Percentiles rank a stretch among this genome's conserved stretches.
Evolutionary conservation across 2,888 invertebrate species (phyloP).

Genomic region (Andricus curvator): DNA sequence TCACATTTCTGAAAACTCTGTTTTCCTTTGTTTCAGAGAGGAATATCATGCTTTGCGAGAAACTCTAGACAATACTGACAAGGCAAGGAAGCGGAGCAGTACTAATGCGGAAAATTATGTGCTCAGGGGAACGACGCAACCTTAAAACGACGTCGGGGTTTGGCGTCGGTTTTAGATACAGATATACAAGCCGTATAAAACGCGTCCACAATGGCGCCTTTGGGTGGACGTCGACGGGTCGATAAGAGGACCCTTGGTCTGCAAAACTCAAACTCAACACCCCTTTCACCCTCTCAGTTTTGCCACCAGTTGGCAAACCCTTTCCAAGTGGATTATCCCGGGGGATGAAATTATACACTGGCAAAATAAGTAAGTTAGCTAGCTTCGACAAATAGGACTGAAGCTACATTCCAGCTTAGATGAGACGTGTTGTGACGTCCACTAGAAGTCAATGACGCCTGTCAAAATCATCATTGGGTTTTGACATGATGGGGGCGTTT

Average conservation of each 20-base stretch:
- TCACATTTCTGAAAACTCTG: background rate
- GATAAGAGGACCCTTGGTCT: constrained; percentile 65
- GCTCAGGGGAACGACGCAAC: constrained; percentile 52
- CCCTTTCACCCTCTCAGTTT: constrained; percentile 45
- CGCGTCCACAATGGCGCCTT: constrained; percentile 66
- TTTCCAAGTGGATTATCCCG: constrained; percentile 50
- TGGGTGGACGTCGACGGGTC: constrained; percentile 71
- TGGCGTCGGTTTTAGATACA: constrained; percentile 33
- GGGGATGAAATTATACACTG: constrained; percentile 56
- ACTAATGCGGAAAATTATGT: constrained; percentile 64
- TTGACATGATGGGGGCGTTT: constrained; percentile 16
- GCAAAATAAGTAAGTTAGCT: constrained; percentile 53
- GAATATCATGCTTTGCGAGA: background rate
- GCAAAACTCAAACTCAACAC: constrained; percentile 52
- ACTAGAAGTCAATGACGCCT: constrained; percentile 7
- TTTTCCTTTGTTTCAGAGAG: background rate
- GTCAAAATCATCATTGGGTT: constrained; percentile 46
- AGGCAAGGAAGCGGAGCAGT: constrained; percentile 52
- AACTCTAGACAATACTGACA: background rate
- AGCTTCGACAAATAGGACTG: constrained; percentile 40
- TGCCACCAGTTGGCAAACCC: constrained; percentile 54
- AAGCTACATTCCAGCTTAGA: constrained; percentile 11
- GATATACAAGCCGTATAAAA: constrained; percentile 34
- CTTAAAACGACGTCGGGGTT: constrained; percentile 39
- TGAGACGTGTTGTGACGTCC: constrained; percentile 42